These are phyloP conservation scores for Calyptomena viridis DNA, from an alignment of 2,113 vertebrate species.

Conservation along the genomic window DNA sequence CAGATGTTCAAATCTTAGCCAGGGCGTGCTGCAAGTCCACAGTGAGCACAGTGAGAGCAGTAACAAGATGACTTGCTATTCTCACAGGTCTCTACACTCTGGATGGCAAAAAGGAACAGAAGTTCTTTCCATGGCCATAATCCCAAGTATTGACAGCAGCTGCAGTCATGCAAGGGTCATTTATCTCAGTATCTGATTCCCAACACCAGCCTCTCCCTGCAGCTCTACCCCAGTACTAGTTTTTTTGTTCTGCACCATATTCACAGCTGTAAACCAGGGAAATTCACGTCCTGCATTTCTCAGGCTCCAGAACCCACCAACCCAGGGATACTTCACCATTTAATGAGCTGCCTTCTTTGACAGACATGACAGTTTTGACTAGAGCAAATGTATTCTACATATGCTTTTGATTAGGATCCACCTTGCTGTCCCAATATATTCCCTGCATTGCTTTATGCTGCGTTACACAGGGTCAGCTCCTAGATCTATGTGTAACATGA, in stretches of 20 bases:
- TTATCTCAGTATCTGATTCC: neutral
- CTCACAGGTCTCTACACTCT: neutral
- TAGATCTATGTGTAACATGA: neutral
- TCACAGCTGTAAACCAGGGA: neutral
- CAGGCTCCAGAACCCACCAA: neutral
- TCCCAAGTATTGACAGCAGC: neutral
- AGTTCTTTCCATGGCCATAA: neutral
- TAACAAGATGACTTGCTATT: neutral
- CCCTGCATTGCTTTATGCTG: neutral
- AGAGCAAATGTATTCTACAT: neutral
- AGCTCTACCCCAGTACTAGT: neutral
- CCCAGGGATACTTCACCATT: neutral
- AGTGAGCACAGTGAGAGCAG: neutral
- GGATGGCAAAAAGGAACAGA: neutral
- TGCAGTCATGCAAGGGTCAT: neutral
- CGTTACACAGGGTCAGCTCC: slow-evolving; percentile 19
- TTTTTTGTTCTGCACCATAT: neutral
- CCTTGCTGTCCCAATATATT: neutral
- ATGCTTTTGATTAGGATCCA: slow-evolving; percentile 25
- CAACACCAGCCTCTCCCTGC: neutral
- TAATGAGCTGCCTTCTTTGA: slow-evolving; percentile 15
- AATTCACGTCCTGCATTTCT: neutral
- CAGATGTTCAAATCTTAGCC: neutral
- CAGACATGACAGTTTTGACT: slow-evolving; percentile 7
- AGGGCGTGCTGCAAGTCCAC: neutral